Base-by-base conservation (phyloP, 1,140 invertebrate genomes). In the Papilio xuthus region DNA sequence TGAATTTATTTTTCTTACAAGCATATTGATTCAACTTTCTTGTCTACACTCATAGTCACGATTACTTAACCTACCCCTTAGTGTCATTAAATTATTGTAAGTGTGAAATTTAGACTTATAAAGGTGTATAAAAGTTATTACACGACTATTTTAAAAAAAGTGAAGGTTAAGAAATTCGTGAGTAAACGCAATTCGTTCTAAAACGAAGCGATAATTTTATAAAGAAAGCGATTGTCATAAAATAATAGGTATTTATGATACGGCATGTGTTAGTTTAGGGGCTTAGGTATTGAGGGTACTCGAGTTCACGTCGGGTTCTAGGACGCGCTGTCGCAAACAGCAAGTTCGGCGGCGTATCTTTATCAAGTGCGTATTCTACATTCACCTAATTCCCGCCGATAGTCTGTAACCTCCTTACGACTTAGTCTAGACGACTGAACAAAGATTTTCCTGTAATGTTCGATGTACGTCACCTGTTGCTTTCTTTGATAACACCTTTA, bases 281-380 rank as follows among this genome's bases (percentile, higher is more conserved):
- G 83, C 80, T 79, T 69, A 69, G 72, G 71, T 85, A 91, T 89
- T 87, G 85, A 89, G 89, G 88, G 82, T 86, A 90, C 85, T 89
- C 72, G 82, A 85, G 89, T 91, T 92, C 88, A 87, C 37, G 77
- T 70, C 37, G 87, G 86, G 90, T 93, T 92, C 90, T 92, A 92
- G 92, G 90, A 85, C 91, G 86, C 80, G 76, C 80, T 88, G 88
- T 84, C 86, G 90, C 87, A 89, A 90, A 84, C 79, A 15, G 79
- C 82, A 82, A 86, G 86, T 89, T 89, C 83, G 84, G 86, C 83
- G 63, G 79, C 82, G 80, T 79, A 88, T 88, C 86, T 80, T 84
- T 85, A 88, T 89, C 88, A 87, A 87, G 86, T 85, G 83, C 82
- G 84, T 78, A 78, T 82, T 84, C 79, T 81, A 81, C 82, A 84